phyloP scores from a whole-genome alignment of 2,113 vertebrate genomes.

The Pipra filicauda region DNA sequence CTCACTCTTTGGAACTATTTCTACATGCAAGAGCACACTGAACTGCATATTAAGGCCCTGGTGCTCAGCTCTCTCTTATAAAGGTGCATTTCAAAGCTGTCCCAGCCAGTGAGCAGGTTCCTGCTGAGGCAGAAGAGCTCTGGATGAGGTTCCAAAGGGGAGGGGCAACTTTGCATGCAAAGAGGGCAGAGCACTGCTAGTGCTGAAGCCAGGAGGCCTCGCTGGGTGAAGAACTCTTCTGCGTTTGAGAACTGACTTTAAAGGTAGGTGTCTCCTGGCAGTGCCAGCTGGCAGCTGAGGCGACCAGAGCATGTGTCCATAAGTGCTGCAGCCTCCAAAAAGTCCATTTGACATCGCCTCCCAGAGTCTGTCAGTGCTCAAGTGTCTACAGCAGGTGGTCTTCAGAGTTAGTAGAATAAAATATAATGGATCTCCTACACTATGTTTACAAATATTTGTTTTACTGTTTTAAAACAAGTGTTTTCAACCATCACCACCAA shows the following conservation, averaged over 20 bases:
- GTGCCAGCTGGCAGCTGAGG: background rate
- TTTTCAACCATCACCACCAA: background rate
- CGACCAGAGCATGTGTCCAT: accelerated
- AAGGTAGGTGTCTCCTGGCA: background rate
- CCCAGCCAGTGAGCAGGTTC: background rate
- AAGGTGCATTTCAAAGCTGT: background rate
- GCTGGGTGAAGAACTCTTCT: background rate
- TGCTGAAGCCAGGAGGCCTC: background rate
- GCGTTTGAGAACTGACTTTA: background rate
- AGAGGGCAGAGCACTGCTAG: background rate
- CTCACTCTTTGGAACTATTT: background rate
- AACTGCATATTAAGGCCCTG: background rate
- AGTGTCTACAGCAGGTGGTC: background rate
- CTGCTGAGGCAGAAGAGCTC: background rate
- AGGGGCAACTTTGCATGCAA: background rate
- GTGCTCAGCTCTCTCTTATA: background rate
- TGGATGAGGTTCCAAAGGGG: accelerated
- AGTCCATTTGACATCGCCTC: accelerated
- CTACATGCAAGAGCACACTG: accelerated
- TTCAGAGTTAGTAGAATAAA: background rate
- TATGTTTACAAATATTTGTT: conserved; percentile 7
- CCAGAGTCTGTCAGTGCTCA: background rate
- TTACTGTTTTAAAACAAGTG: background rate
- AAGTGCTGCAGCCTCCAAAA: background rate
- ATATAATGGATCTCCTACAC: background rate